Percentiles rank a stretch among this genome's conserved stretches.
These are phyloP conservation scores for Seriola aureovittata DNA, from an alignment of 2,113 vertebrate species.

Conservation along the genomic window DNA sequence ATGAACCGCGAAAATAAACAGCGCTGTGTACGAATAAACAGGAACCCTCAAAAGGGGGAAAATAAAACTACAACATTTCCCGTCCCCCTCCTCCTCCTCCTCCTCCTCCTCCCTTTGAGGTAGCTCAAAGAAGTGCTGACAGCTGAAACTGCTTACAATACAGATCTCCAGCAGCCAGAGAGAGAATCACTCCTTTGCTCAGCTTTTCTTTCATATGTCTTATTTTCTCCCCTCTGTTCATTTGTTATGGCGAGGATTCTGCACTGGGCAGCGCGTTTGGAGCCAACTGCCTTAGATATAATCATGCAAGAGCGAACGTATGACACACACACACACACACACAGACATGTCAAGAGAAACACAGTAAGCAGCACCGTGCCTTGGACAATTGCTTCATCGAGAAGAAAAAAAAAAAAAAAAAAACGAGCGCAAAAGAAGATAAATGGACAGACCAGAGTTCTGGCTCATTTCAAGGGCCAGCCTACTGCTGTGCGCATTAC, in stretches of 20 bases:
- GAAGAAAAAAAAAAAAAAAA: constrained; percentile 12
- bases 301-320: constrained; percentile 51
- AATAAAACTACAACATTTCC: constrained; percentile 93
- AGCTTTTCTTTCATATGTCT: constrained; percentile 86
- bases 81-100: constrained; percentile 50
- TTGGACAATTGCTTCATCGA: constrained; percentile 72
- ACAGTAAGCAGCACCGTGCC: constrained; percentile 57
- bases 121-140: constrained; percentile 90
- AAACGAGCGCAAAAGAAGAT: constrained; percentile 64
- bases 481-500: constrained; percentile 72
- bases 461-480: constrained; percentile 73
- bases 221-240: constrained; percentile 82
- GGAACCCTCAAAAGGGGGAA: constrained; percentile 90
- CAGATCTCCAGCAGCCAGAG: constrained; percentile 82
- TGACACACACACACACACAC: constrained; percentile 31
- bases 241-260: constrained; percentile 85
- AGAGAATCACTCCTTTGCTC: constrained; percentile 85
- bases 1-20: constrained; percentile 74
- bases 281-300: constrained; percentile 80
- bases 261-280: constrained; percentile 85
- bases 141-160: constrained; percentile 89
- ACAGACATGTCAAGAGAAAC: constrained; percentile 66
- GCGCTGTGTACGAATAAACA: constrained; percentile 84
- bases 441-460: constrained; percentile 68
- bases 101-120: constrained; percentile 80